A percentile compares a stretch with the other conserved stretches of the same genome.
Evolutionary conservation across 2,797 vertebrate species (phyloP).

Genomic region (Linurgus olivaceus): DNA sequence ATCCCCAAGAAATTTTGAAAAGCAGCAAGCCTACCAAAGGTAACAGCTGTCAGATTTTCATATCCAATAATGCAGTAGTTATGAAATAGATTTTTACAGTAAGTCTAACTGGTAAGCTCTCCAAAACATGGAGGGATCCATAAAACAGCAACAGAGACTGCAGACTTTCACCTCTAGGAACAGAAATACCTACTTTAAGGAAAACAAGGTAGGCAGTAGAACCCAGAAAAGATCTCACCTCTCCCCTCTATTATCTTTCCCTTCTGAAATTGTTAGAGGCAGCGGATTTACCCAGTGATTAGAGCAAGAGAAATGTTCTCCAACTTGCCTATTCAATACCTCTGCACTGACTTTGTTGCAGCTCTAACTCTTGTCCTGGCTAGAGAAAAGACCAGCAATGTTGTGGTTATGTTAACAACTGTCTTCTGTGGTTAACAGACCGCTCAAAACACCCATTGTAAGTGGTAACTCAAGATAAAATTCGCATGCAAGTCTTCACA

Average conservation of each 20-base stretch:
- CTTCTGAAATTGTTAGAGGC: not conserved
- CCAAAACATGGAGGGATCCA: not conserved
- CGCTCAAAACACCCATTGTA: not conserved
- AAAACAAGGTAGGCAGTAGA: not conserved
- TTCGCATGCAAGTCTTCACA: not conserved
- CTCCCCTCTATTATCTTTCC: not conserved
- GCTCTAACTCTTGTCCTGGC: not conserved
- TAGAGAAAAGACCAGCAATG: not conserved
- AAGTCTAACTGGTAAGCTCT: not conserved
- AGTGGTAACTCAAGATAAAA: not conserved
- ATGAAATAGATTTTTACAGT: not conserved
- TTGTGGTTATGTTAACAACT: constrained; percentile 1
- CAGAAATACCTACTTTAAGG: not conserved
- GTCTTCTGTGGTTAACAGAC: not conserved
- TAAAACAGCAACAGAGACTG: not conserved
- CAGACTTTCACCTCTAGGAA: not conserved
- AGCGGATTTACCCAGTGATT: not conserved
- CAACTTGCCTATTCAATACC: not conserved
- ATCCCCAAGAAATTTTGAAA: not conserved
- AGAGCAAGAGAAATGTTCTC: not conserved
- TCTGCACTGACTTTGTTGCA: not conserved
- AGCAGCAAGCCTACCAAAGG: not conserved
- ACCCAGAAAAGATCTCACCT: not conserved
- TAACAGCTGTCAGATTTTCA: not conserved
- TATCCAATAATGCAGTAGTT: not conserved